Base-by-base conservation (phyloP, 1,140 invertebrate species). In the Delia radicum region DNA sequence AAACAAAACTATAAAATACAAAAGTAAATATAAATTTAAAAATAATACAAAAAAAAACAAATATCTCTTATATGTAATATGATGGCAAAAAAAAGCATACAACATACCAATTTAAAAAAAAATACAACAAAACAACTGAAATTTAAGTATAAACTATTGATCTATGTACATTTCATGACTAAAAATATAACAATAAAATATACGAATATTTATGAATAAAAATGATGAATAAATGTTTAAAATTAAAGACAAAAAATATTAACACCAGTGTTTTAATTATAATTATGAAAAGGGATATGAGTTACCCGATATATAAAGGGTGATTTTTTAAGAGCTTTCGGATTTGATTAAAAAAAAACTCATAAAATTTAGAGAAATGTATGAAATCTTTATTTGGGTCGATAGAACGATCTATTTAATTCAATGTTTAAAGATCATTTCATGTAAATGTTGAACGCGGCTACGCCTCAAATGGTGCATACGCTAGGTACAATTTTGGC, bases 121-220 rank as follows among this genome's bases (percentile, higher is more conserved):
- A 37, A 69, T 24, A 24, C 18, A 55, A 55, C 18, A 55, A 55
- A 55, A 55, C 46, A 55, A 55, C 65, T 13, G 62, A 69, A 69
- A 18, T 69, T 33, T 69, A 69, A 69, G 29, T 69, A 69, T 69
- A 69, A 37, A 69, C 33, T 33, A 21, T 33, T 55, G 46, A 55
- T 55, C 46, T 55, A 69, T 69, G 65, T 69, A 69, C 65, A 69
- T 69, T 67, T 69, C 65, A 69, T 69, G 65, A 69, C 65, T 69
- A 69, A 69, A 0, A 18, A 69, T 18, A 33, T 18, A 69, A 69
- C n/a, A 69, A 21, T 33, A 69, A 18, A 69, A 21, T 55, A 55
- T 55, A 55, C 46, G 46, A 55, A 55, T 55, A 55, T 55, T 55
- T 55, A 55, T 55, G 46, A 55, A 55, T 55, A 55, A n/a, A n/a